Base-by-base conservation (phyloP, 2,113 vertebrate species). In the Halcyon senegalensis region DNA sequence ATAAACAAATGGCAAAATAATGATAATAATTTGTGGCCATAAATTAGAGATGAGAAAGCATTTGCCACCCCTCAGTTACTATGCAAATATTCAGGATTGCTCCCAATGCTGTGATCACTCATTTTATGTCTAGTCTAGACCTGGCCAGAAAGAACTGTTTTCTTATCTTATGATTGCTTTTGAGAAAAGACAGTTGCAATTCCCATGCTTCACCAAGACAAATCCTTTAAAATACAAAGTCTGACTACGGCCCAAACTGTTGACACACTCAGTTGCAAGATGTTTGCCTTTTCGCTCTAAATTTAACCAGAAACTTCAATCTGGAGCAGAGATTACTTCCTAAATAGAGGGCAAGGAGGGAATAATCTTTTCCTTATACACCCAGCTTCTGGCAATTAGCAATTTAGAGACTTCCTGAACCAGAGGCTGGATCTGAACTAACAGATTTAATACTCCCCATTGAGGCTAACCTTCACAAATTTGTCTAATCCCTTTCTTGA, bases 1-100 rank as follows among this genome's bases (percentile, higher is more conserved):
- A 87, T 33, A 75, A 93, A 89, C 31, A 93, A 79, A 92, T 62
- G 31, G n/a, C 17, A 70, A 93, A 94, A 15, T 77, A 87, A 91
- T 79, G 28, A 85, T 84, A 72, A 90, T 60, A 84, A 83, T 93
- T 87, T 90, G 23, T 20, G 80, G 43, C 8, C 64, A 55, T 87
- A 74, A 84, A 91, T 93, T 68, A 87, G 39, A 76, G 70, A 89
- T 56, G 82, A 83, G 56, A 95, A 92, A 82, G 11, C 11, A 68
- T 87, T 92, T 90, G 58, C 41, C 50, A 86, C 63, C 35, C 46
- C 39, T 62, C 37, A 74, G 11, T n/a, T 89, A 59, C 59, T 95
- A 35, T 68, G 16, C 28, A 95, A 70, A 31, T 13, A 64, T 7
- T 21, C 18, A 77, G 9, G 11, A 79, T 53, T 89, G 4, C 11